A percentile compares a stretch with the other conserved stretches of the same genome.
Evolutionary conservation across 2,113 vertebrate species (phyloP).

Genomic region (Tragelaphus strepsiceros): DNA sequence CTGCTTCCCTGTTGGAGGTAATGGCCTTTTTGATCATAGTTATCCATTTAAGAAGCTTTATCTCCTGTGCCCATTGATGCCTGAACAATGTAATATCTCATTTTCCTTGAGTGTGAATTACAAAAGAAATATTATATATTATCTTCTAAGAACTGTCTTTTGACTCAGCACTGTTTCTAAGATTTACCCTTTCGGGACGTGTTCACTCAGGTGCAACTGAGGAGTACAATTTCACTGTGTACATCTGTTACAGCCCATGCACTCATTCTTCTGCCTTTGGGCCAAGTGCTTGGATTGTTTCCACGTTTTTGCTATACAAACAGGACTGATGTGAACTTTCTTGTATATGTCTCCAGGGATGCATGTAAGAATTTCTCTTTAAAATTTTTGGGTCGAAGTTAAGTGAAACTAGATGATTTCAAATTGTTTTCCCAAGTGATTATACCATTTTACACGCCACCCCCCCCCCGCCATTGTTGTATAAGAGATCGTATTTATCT

Average conservation of each 20-base stretch:
- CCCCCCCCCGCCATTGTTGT: background rate
- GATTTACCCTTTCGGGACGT: background rate
- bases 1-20: background rate
- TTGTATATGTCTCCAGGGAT: background rate
- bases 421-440: background rate
- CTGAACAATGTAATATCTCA: background rate
- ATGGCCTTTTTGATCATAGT: background rate
- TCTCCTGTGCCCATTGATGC: background rate
- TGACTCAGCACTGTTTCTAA: background rate
- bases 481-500: no score
- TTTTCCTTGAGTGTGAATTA: background rate
- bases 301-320: background rate
- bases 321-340: background rate
- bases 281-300: background rate
- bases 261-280: background rate
- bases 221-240: background rate
- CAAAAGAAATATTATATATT: background rate
- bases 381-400: background rate
- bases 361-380: background rate
- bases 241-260: background rate
- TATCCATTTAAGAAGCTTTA: background rate
- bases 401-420: background rate
- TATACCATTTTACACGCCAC: background rate
- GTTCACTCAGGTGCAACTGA: background rate
- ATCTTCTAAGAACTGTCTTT: background rate